phyloP scores from a whole-genome alignment of 2,888 invertebrate species.

The Apamea crenata region DNA sequence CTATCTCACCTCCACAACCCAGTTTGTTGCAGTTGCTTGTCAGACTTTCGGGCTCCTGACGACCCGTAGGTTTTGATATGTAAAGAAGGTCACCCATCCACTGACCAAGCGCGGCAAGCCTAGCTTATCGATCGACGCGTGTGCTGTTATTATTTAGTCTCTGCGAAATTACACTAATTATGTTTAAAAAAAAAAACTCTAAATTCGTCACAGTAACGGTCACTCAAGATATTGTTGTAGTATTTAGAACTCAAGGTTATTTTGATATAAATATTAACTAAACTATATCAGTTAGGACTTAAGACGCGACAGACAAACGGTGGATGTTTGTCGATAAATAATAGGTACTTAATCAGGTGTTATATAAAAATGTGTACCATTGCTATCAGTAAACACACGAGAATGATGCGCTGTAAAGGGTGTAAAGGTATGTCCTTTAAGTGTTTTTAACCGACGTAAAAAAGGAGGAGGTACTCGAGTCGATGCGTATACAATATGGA shows the following conservation, averaged over 20 bases:
- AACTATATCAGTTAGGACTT: constrained; percentile 44
- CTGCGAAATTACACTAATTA: constrained; percentile 9
- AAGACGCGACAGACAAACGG: constrained; percentile 18
- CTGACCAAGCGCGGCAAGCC: not conserved
- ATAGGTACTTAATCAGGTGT: constrained; percentile 8
- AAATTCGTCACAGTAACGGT: constrained; percentile 51
- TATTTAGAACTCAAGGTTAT: constrained; percentile 38
- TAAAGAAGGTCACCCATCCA: not conserved
- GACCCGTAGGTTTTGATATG: not conserved
- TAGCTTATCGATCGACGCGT: not conserved
- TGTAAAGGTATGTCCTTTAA: constrained; percentile 30
- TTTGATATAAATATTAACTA: constrained; percentile 33
- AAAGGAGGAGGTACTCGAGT: not conserved
- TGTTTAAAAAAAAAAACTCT: constrained; percentile 20
- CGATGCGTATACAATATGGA: not conserved
- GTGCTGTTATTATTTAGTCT: not conserved
- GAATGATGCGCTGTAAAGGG: constrained; percentile 16
- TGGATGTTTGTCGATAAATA: constrained; percentile 18
- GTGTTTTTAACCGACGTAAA: not conserved
- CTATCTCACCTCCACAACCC: too few species aligned
- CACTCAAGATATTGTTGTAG: constrained; percentile 37
- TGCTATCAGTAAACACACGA: constrained; percentile 54
- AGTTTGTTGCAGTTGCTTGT: not conserved
- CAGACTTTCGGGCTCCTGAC: not conserved
- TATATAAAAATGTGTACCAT: constrained; percentile 50